Conservation (phyloP, 2,797 vertebrate genomes). For the Microcaecilia unicolor region DNA sequence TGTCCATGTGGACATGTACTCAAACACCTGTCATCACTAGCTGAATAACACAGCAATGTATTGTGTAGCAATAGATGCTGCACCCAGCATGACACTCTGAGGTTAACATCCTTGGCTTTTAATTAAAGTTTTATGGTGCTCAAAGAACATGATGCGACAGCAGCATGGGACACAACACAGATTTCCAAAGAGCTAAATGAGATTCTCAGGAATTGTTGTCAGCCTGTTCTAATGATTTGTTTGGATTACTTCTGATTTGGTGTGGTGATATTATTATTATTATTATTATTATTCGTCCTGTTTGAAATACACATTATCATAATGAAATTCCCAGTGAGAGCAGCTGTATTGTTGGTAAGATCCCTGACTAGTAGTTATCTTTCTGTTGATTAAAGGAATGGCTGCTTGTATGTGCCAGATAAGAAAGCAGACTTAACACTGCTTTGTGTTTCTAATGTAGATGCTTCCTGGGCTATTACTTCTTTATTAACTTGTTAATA, state of each 20-base stretch:
- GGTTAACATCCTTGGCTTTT: conserved; percentile 13
- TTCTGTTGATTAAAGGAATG: conserved; percentile 10
- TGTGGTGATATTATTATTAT: too few relatives aligned
- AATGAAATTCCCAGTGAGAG: conserved; percentile 5
- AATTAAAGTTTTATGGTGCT: conserved; percentile 21
- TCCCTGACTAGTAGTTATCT: conserved; percentile 2
- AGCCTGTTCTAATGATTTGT: conserved; percentile 8
- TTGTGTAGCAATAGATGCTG: too few relatives aligned
- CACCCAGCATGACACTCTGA: too few relatives aligned
- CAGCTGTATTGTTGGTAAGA: neutral
- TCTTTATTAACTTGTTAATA: conserved; percentile 26
- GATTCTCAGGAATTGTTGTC: conserved; percentile 15
- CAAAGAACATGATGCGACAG: conserved; percentile 14
- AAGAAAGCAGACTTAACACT: conserved; percentile 1
- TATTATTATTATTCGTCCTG: conserved; percentile 4
- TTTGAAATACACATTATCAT: conserved; percentile 11
- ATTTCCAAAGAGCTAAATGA: conserved; percentile 28
- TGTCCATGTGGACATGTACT: too few relatives aligned
- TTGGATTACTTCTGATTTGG: conserved; percentile 7
- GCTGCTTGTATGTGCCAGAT: conserved; percentile 12
- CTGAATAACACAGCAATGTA: too few relatives aligned
- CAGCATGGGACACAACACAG: conserved; percentile 12
- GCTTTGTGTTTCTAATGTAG: conserved; percentile 1
- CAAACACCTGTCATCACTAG: too few relatives aligned
- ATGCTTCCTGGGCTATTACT: conserved; percentile 16